Conservation (phyloP, 2,888 invertebrate species). For the Deladenus siricidicola region DNA sequence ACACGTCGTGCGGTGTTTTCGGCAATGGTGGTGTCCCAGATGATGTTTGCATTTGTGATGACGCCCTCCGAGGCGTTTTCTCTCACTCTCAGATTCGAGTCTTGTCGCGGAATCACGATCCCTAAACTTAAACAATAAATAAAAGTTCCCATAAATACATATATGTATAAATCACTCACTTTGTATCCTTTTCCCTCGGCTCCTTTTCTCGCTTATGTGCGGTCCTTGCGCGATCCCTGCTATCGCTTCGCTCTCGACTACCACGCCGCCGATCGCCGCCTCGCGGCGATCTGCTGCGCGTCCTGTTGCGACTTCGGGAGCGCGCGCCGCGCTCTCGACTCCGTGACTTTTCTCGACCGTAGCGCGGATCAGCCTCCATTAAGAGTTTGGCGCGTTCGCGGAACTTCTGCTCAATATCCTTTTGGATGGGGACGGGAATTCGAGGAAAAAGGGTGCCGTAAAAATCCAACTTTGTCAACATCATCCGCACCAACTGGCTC, state of each 20-base stretch:
- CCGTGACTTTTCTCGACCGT: conserved; percentile 4
- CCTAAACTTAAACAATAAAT: no score
- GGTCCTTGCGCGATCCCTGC: not conserved
- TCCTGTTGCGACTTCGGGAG: conserved; percentile 9
- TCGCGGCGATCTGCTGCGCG: not conserved
- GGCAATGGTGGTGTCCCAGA: conserved; percentile 50
- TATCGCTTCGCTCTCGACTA: conserved; percentile 11
- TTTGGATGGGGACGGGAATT: conserved; percentile 85
- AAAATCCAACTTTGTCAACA: conserved; percentile 71
- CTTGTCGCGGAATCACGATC: not conserved
- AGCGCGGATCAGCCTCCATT: conserved; percentile 20
- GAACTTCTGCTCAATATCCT: conserved; percentile 50
- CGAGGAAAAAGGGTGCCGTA: conserved; percentile 95
- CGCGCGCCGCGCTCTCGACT: conserved; percentile 9
- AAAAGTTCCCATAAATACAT: not conserved
- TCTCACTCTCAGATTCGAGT: conserved; percentile 2
- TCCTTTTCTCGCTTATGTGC: not conserved
- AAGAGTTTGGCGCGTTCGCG: conserved; percentile 34
- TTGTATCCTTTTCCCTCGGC: not conserved
- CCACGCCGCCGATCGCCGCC: conserved; percentile 6
- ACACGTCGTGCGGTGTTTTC: conserved; percentile 46
- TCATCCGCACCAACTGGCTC: conserved; percentile 62
- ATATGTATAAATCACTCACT: not conserved
- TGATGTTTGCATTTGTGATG: conserved; percentile 41
- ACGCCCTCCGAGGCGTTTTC: conserved; percentile 8